Evolutionary conservation across 2,888 invertebrate species (phyloP).

Genomic region (Bombyx huttoni): DNA sequence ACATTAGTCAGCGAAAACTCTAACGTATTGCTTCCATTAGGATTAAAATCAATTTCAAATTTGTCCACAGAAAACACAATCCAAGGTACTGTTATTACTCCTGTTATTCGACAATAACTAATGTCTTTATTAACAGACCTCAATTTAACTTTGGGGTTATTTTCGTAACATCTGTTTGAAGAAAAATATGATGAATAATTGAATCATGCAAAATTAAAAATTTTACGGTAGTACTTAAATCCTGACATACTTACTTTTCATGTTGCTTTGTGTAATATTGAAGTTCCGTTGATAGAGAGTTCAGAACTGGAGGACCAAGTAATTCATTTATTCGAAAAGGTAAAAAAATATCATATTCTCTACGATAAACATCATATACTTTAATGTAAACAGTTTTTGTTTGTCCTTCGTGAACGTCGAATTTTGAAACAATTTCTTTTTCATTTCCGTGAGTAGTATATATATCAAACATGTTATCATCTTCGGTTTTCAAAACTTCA

Average conservation of each 20-base stretch:
- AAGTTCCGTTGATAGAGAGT: conserved; percentile 36
- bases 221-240: neutral
- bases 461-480: conserved; percentile 50
- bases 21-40: conserved; percentile 25
- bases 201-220: neutral
- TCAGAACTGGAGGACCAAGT: conserved; percentile 64
- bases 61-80: conserved; percentile 43
- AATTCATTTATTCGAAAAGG: conserved; percentile 73
- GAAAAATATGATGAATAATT: neutral
- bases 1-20: conserved; percentile 52
- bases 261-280: conserved; percentile 38
- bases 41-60: conserved; percentile 43
- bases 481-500: conserved; percentile 23
- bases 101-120: conserved; percentile 41
- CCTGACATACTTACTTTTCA: conserved; percentile 34
- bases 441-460: conserved; percentile 44
- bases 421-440: conserved; percentile 36
- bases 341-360: conserved; percentile 71
- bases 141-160: conserved; percentile 44
- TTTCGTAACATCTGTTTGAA: conserved; percentile 43
- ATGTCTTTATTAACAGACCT: conserved; percentile 47
- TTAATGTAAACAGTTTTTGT: conserved; percentile 48
- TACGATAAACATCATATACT: conserved; percentile 43
- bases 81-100: conserved; percentile 58
- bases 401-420: conserved; percentile 42